A percentile compares a stretch with the other conserved stretches of the same genome.
Conservation (phyloP, 92 coral and sea anemone genomes). For the Montipora capitata region DNA sequence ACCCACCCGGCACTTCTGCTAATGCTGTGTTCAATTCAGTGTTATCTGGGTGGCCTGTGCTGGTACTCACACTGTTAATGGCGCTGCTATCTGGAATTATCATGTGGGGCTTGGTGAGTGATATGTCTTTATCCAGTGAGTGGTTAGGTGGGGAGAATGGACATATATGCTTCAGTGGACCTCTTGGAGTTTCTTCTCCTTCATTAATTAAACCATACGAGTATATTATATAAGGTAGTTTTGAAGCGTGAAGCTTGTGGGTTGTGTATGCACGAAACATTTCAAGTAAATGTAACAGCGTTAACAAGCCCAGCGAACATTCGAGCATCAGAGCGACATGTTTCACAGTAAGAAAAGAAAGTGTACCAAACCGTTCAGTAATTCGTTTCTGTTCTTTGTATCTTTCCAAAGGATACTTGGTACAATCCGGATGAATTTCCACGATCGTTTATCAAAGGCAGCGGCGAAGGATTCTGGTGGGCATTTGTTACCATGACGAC, state of each 20-base stretch:
- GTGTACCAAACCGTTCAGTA: neutral
- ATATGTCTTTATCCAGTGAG: no score
- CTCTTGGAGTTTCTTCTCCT: neutral
- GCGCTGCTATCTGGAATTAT: conserved; percentile 94
- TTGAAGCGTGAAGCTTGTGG: no score
- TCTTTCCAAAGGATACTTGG: conserved; percentile 88
- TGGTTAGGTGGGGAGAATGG: no score
- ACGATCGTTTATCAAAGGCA: conserved; percentile 92
- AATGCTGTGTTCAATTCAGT: conserved; percentile 91
- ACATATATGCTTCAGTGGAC: neutral
- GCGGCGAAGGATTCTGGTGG: conserved; percentile 99
- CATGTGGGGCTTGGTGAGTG: conserved; percentile 94
- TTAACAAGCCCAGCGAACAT: no score
- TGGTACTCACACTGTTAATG: conserved; percentile 90
- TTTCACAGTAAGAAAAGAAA: no score
- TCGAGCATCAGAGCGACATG: no score
- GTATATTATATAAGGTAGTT: no score
- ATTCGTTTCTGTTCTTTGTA: neutral
- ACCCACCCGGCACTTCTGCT: conserved; percentile 90
- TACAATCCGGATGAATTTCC: conserved; percentile 98
- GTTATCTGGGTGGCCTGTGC: conserved; percentile 94
- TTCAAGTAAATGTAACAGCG: no score
- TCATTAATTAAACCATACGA: neutral
- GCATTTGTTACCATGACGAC: conserved; percentile 99
- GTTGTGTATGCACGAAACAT: no score